Percentiles rank a stretch among this genome's conserved stretches.
These are phyloP conservation scores for Creontiades dilutus DNA, from an alignment of 2,888 invertebrate genomes.

Conservation along the genomic window DNA sequence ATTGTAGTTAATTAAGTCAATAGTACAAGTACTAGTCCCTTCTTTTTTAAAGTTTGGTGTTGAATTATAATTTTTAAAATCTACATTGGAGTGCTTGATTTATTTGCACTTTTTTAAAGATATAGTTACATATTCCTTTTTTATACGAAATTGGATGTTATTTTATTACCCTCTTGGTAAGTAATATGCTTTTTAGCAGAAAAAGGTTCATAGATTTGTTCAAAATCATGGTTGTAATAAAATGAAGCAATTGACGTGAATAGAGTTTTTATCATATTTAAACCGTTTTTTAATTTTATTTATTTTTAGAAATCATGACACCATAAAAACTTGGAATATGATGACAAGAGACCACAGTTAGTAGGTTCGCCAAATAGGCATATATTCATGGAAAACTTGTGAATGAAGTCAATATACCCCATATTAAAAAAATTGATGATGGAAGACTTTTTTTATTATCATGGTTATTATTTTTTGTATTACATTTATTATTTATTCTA, in stretches of 20 bases:
- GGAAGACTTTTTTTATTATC: neutral
- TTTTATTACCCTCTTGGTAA: slow-evolving; percentile 1
- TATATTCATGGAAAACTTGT: neutral
- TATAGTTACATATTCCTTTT: neutral
- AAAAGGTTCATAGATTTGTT: slow-evolving; percentile 46
- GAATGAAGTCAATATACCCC: slow-evolving; percentile 32
- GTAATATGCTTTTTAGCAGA: slow-evolving; percentile 8
- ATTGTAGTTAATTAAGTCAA: slow-evolving; percentile 52
- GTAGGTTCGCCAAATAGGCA: slow-evolving; percentile 30
- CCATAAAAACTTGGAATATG: slow-evolving; percentile 31
- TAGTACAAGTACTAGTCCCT: slow-evolving; percentile 69
- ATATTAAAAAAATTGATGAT: neutral
- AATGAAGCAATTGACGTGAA: slow-evolving; percentile 64
- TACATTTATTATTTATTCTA: neutral
- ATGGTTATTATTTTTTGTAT: too few species aligned
- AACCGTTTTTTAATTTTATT: slow-evolving; percentile 40
- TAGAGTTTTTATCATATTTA: slow-evolving; percentile 59
- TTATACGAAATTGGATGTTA: slow-evolving; percentile 8
- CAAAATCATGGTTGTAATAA: slow-evolving; percentile 63
- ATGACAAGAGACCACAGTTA: slow-evolving; percentile 16
- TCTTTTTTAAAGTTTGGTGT: slow-evolving; percentile 58
- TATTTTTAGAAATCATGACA: slow-evolving; percentile 5
- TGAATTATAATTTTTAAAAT: slow-evolving; percentile 22
- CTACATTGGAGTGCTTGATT: slow-evolving; percentile 40
- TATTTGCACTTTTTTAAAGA: slow-evolving; percentile 23